These are phyloP conservation scores for Mylabris phalerata DNA, from an alignment of 1,140 invertebrate genomes.

Conservation along the genomic window DNA sequence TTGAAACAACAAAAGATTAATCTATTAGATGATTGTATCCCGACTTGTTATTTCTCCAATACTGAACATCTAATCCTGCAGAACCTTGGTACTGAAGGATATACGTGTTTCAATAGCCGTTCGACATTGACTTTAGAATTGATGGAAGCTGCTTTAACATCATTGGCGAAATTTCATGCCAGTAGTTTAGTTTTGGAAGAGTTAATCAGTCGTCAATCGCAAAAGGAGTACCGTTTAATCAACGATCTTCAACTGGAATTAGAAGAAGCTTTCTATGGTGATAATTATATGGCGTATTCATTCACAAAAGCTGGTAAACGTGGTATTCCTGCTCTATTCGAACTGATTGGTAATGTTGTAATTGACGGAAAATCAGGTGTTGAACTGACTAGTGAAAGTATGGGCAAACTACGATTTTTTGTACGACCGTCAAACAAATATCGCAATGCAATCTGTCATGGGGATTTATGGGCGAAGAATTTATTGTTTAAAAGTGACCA, in stretches of 20 bases:
- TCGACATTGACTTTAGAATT: conserved; percentile 1
- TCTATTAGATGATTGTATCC: conserved; percentile 4
- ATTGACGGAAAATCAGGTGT: background rate
- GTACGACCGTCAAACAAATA: background rate
- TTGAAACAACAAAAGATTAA: conserved; percentile 4
- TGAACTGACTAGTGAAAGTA: background rate
- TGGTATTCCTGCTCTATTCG: conserved; percentile 1
- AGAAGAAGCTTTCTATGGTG: conserved; percentile 21
- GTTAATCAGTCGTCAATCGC: background rate
- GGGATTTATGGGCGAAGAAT: conserved; percentile 48
- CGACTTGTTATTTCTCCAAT: conserved; percentile 6
- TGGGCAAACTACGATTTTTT: background rate
- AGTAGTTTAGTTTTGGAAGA: conserved; percentile 26
- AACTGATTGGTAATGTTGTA: background rate
- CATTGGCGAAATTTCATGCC: conserved; percentile 26
- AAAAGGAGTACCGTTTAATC: conserved; percentile 13
- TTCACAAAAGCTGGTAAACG: background rate
- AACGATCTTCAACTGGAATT: conserved; percentile 16
- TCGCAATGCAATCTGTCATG: conserved; percentile 36
- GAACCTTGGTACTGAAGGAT: conserved; percentile 11
- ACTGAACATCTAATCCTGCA: conserved; percentile 17
- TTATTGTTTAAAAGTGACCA: conserved; percentile 41
- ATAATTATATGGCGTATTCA: background rate
- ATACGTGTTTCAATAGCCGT: conserved; percentile 8
- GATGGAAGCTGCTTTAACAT: conserved; percentile 6